A percentile compares a stretch with the other conserved stretches of the same genome.
Conservation (phyloP, 2,113 vertebrate genomes). For the Engystomops pustulosus region DNA sequence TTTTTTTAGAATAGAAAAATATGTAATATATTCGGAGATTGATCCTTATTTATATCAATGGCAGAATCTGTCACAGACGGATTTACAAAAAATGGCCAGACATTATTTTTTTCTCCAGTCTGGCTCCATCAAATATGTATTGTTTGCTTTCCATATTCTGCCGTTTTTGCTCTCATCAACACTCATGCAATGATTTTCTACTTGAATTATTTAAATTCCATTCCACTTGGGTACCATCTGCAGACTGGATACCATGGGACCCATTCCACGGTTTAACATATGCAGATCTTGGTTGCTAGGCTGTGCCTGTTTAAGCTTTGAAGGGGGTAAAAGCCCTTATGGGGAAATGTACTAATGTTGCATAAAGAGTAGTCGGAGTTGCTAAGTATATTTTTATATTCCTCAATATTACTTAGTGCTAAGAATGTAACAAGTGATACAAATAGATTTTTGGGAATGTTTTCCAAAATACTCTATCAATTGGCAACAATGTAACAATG, state of each 20-base stretch:
- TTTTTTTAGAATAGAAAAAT: neutral
- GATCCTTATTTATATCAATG: neutral
- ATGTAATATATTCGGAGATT: neutral
- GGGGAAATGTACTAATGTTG: slow-evolving; percentile 7
- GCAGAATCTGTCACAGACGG: too few species aligned
- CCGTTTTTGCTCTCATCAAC: neutral
- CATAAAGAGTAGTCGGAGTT: neutral
- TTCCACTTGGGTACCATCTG: slow-evolving; percentile 9
- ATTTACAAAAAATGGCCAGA: neutral
- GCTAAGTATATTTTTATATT: neutral
- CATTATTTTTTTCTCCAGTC: neutral
- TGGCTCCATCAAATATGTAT: neutral
- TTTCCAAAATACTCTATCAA: too few species aligned
- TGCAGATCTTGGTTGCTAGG: neutral
- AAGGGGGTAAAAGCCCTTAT: slow-evolving; percentile 9
- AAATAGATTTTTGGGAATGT: neutral
- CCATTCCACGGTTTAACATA: neutral
- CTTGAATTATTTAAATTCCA: slow-evolving; percentile 27
- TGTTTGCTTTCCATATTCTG: neutral
- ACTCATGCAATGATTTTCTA: slow-evolving; percentile 1
- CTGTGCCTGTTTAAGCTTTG: slow-evolving; percentile 4
- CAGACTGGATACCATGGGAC: slow-evolving; percentile 8
- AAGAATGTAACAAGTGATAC: neutral
- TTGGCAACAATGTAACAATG: too few species aligned
- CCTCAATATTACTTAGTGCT: neutral